These are phyloP conservation scores for Hydrotaea diabolus DNA, from an alignment of 2,888 invertebrate genomes.

Conservation along the genomic window DNA sequence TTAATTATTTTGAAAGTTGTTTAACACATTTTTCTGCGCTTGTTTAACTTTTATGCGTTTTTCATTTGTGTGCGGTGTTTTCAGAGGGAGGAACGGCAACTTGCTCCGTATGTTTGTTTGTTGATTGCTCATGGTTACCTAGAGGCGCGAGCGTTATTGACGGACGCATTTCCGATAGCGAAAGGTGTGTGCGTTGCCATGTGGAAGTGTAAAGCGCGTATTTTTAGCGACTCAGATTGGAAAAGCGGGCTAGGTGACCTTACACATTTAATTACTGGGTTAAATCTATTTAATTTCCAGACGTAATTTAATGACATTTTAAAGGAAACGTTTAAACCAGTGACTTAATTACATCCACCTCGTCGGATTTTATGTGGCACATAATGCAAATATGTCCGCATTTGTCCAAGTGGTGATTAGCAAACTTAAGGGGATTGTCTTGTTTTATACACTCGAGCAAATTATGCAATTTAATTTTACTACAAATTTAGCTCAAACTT, in stretches of 20 bases:
- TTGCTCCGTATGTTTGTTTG: too few relatives aligned
- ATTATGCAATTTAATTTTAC: neutral
- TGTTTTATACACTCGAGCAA: neutral
- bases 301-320: neutral
- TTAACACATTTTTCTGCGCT: constrained; percentile 31
- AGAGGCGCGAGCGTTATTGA: neutral
- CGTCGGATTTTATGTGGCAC: too few relatives aligned
- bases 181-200: neutral
- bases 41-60: constrained; percentile 43
- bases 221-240: neutral
- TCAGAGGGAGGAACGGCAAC: too few relatives aligned
- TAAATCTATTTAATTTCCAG: neutral
- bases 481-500: too few relatives aligned
- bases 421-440: too few relatives aligned
- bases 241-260: neutral
- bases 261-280: neutral
- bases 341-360: too few relatives aligned
- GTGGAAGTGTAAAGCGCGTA: constrained; percentile 1
- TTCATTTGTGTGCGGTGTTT: neutral
- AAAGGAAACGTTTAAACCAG: neutral
- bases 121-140: neutral
- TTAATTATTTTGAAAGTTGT: constrained; percentile 60
- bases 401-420: too few relatives aligned
- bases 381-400: too few relatives aligned
- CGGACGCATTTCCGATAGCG: constrained; percentile 17